phyloP scores from a whole-genome alignment of 1,140 invertebrate genomes.

The Ooceraea biroi region DNA sequence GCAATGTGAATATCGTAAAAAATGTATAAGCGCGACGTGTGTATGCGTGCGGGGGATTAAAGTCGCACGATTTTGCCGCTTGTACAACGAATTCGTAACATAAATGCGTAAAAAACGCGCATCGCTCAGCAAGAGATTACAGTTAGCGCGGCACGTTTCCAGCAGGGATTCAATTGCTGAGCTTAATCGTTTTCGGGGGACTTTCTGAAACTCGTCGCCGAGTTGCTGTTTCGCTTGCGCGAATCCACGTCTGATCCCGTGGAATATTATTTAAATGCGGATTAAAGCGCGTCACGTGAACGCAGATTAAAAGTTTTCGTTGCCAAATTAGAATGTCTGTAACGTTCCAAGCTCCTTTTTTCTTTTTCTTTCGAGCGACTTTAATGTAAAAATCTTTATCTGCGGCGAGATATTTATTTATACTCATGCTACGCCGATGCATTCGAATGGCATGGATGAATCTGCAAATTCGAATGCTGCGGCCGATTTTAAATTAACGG shows the following conservation, averaged over 20 bases:
- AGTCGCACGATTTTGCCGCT: constrained; percentile 20
- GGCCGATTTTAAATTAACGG: constrained; percentile 3
- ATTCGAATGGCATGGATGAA: background rate
- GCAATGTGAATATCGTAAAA: no score
- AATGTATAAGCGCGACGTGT: no score
- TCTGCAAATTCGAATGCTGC: constrained; percentile 2
- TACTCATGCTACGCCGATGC: background rate
- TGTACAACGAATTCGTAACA: constrained; percentile 20
- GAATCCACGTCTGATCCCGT: constrained; percentile 19
- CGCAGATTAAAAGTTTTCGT: constrained; percentile 40
- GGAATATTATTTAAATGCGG: constrained; percentile 52
- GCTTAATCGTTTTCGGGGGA: constrained; percentile 47
- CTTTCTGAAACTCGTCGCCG: constrained; percentile 14
- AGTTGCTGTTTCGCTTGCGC: background rate
- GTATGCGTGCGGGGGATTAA: constrained; percentile 27
- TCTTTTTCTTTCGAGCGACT: background rate
- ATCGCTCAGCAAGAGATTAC: constrained; percentile 46
- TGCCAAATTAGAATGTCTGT: background rate
- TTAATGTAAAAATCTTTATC: constrained; percentile 1
- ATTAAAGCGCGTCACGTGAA: constrained; percentile 31
- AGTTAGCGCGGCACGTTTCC: constrained; percentile 24
- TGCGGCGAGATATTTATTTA: no score
- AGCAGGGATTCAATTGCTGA: constrained; percentile 44
- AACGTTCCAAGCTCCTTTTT: background rate
- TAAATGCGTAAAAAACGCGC: constrained; percentile 11